Evolutionary conservation across 2,888 invertebrate species (phyloP), one percentile per base, ranked within the genome.

Genomic region (Lasioglossum marginatum): DNA sequence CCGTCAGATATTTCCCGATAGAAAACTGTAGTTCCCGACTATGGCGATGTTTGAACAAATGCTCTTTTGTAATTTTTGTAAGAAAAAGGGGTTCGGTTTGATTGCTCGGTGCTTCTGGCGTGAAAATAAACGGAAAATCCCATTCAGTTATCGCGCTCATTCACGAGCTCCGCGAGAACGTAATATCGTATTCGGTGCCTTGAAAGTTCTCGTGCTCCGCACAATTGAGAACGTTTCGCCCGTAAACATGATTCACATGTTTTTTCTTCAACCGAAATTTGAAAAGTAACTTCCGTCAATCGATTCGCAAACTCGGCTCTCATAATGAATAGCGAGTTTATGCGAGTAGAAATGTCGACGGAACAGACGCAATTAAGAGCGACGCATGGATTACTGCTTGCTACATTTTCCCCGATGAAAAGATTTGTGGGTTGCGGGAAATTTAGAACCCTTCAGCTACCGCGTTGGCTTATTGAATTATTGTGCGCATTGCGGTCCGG

Each of bases 401-500:
- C 82, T 73, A 63, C 82, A 72, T 74, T 82, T 66, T 71, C 63
- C 78, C 23, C 70, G 77, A 34, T 34, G 76, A 81, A 82, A 82
- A 84, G 84, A 84, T 82, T 82, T 82, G 78, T 72, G 74, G 63
- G 34, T 31, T 14, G 82, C 78, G 70, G 78, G 43, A 75, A 84
- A 78, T 78, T 78, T 75, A 60, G 74, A 80, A 72, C 81, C 75
- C 63, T 77, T 81, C 81, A 12, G 23, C 48, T 63, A 8, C 31
- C 34, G n/a, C 71, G 76, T 80, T 71, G 71, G 80, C 57, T 83
- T 83, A 83, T 83, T 80, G 82, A 80, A 81, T 81, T 81, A 81
- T 81, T 72, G 63, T 45, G 77, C 71, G 60, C 63, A 48, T 60
- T 63, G 81, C 72, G 72, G 82, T 66, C 19, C 43, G 73, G 10